Conservation (phyloP, 2,113 vertebrate species). For the Psophia crepitans region DNA sequence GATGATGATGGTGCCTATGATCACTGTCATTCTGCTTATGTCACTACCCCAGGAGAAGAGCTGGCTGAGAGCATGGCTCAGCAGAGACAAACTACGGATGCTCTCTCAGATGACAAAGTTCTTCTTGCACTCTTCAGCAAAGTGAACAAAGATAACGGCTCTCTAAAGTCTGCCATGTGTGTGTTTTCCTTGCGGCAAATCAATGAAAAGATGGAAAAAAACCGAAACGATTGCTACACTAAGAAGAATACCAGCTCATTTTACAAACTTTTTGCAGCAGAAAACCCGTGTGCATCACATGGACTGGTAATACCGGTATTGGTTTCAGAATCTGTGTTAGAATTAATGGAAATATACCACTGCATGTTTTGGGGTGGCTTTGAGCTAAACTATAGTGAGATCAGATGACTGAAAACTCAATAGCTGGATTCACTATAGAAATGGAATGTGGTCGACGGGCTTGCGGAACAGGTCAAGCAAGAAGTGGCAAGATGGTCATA, state of each 20-base stretch:
- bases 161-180: constrained; percentile 82
- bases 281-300: constrained; percentile 55
- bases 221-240: constrained; percentile 83
- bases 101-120: constrained; percentile 67
- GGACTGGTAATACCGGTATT: constrained; percentile 39
- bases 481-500: background rate
- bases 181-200: constrained; percentile 83
- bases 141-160: constrained; percentile 66
- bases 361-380: background rate
- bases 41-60: constrained; percentile 72
- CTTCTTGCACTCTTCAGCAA: constrained; percentile 86
- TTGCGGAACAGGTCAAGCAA: background rate
- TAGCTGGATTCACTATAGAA: background rate
- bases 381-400: background rate
- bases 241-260: constrained; percentile 62
- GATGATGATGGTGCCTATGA: constrained; percentile 71
- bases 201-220: constrained; percentile 79
- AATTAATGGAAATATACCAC: background rate
- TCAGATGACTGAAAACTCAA: background rate
- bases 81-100: background rate
- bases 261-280: constrained; percentile 83
- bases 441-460: background rate
- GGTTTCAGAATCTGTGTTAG: background rate
- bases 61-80: constrained; percentile 68
- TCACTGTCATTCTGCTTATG: constrained; percentile 82